Evolutionary conservation across 2,113 vertebrate genomes (phyloP).

Genomic region (Ctenodactylus gundi): DNA sequence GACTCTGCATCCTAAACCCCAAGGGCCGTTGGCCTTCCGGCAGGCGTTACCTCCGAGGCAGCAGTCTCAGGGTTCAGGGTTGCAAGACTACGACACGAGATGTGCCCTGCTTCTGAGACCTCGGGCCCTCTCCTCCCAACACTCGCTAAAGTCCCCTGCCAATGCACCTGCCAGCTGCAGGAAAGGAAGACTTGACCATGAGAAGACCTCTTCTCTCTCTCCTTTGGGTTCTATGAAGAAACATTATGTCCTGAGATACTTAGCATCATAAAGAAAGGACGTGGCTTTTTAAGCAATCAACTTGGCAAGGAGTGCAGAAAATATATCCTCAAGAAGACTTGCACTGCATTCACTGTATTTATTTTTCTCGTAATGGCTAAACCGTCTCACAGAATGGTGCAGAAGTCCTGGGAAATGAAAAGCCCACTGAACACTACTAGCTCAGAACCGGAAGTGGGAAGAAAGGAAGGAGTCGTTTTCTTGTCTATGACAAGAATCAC

Average conservation of each 20-base stretch:
- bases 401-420: background rate
- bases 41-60: background rate
- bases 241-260: background rate
- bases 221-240: background rate
- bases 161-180: background rate
- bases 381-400: background rate
- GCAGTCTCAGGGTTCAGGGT: background rate
- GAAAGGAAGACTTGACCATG: background rate
- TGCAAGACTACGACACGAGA: no score
- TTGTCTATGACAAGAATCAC: conserved; percentile 31
- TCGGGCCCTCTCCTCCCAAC: background rate
- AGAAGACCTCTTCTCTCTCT: background rate
- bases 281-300: background rate
- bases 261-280: background rate
- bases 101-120: background rate
- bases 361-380: conserved; percentile 41
- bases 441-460: background rate
- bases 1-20: background rate
- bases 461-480: conserved; percentile 42
- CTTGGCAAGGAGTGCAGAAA: background rate
- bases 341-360: background rate
- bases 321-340: background rate
- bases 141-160: rapidly evolving
- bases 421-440: background rate
- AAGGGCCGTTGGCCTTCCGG: background rate